Evolutionary conservation across 2,888 invertebrate genomes (phyloP), one percentile per base, ranked within the genome.

Genomic region (Meteorus colon): DNA sequence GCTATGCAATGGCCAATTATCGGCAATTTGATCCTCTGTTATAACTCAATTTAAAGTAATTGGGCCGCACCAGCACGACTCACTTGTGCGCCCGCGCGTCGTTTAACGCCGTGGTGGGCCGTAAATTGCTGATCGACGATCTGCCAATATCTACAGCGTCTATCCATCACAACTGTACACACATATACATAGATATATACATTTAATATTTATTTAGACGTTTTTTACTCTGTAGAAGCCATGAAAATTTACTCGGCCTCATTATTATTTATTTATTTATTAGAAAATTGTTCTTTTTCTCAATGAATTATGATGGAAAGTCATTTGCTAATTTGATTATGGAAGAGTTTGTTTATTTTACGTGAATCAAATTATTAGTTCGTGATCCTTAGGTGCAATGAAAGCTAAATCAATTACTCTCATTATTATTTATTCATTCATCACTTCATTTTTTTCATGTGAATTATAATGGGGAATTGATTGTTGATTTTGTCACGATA

Each of bases 21-120:
- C 85, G 85, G 84, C 84, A 87, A 87, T 86, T 86, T 84, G 82
- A 86, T 85, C 84, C 84, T 19, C 55, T 85, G 86, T 87, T 87
- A 86, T 87, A 86, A 87, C 87, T 87, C 86, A 87, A 86, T 87
- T 87, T 83, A 80, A 83, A 80, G 86, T 86, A 87, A 87, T 87
- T 86, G 87, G 85, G 81, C 84, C 84, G 84, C 82, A 81, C 41
- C 75, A 77, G 75, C 79, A 77, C 80, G 75, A 78, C 78, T 74
- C 65, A 29, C 65, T 41, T 41, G 75, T 65, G 41, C 74, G 76
- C 73, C 77, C 78, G 55, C 73, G 70, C 74, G 78, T 81, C 80
- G 80, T 82, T 85, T 83, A 85, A 82, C 84, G 77, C 82, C 79
- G 72, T 74, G 75, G 81, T 77, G 74, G 81, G 82, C 80, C 83